These are phyloP conservation scores for Nicator chloris DNA, from an alignment of 2,113 vertebrate species.

Conservation along the genomic window DNA sequence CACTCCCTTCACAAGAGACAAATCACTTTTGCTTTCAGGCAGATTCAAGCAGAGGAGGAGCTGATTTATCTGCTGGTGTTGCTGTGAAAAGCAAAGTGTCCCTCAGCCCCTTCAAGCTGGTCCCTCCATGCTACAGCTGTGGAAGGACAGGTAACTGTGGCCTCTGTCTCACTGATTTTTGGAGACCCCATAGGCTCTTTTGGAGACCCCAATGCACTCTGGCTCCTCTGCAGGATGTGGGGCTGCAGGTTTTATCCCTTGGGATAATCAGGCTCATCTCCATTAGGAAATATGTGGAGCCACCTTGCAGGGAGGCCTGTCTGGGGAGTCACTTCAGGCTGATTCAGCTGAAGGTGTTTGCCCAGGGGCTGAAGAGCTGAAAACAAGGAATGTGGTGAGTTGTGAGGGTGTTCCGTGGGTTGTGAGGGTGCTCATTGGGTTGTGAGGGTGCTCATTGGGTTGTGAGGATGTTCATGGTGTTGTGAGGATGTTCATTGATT, in stretches of 20 bases:
- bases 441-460: rapidly evolving
- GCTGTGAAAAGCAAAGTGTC: neutral
- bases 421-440: rapidly evolving
- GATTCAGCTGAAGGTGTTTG: neutral
- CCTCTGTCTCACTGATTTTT: neutral
- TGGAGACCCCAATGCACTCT: neutral
- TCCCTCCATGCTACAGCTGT: rapidly evolving
- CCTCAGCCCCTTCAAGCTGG: neutral
- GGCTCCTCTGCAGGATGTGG: neutral
- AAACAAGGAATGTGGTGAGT: neutral
- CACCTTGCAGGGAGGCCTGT: neutral
- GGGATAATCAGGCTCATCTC: neutral
- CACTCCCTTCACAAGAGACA: neutral
- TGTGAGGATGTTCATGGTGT: rapidly evolving
- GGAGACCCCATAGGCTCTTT: neutral
- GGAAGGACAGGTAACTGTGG: neutral
- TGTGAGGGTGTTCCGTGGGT: neutral
- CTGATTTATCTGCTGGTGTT: neutral
- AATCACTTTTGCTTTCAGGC: neutral
- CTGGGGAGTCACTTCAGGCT: neutral
- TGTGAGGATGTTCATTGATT: rapidly evolving
- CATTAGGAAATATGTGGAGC: neutral
- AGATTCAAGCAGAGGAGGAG: neutral
- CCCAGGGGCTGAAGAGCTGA: neutral
- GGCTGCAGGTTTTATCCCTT: neutral